Evolutionary conservation across 2,797 vertebrate genomes (phyloP).

Genomic region (Mycteria americana): DNA sequence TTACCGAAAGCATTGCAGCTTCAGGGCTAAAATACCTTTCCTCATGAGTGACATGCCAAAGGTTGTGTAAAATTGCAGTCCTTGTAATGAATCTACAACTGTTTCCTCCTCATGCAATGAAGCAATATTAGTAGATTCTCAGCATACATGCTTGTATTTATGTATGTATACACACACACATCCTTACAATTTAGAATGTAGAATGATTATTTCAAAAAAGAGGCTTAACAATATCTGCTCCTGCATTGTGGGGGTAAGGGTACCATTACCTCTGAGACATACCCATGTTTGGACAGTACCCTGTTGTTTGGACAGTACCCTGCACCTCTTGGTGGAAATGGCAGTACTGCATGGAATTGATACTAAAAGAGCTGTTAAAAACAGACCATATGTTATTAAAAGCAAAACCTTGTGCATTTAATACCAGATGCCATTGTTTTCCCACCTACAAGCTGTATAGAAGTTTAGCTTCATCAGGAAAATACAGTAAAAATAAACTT

Average conservation of each 20-base stretch:
- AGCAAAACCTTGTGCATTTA: background rate
- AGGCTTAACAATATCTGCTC: background rate
- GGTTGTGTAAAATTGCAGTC: background rate
- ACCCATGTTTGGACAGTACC: background rate
- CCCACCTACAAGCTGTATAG: background rate
- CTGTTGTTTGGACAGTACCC: rapidly evolving
- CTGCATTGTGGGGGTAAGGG: rapidly evolving
- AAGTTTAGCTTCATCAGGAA: background rate
- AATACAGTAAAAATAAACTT: background rate
- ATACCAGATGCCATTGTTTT: background rate
- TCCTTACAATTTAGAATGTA: background rate
- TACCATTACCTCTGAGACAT: background rate
- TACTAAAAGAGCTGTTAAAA: background rate
- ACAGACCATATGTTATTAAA: background rate
- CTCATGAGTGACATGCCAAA: background rate
- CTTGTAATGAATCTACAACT: background rate
- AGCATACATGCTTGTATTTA: background rate
- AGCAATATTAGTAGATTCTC: background rate
- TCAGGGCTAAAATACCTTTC: background rate
- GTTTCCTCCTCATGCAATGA: background rate
- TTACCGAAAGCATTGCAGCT: background rate
- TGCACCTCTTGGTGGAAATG: background rate
- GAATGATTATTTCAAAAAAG: background rate
- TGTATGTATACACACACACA: background rate
- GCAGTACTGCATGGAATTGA: background rate